Evolutionary conservation across 2,888 invertebrate species (phyloP), one percentile per base, ranked within the genome.

Genomic region (Physocephala rufipes): DNA sequence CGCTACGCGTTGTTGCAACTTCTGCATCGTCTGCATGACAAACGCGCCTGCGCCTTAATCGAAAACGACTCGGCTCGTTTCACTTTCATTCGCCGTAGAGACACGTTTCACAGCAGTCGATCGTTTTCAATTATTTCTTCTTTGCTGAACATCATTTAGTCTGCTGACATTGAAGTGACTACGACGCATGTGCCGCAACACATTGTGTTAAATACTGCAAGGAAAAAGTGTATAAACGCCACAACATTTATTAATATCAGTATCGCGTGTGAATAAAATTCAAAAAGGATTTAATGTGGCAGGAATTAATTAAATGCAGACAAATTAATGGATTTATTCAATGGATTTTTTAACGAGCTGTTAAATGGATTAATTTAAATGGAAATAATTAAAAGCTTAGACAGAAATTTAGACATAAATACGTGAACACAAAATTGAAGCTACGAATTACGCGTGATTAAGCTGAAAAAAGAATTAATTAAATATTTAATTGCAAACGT

Each of bases 31-130:
- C 30, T 24, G 19, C 5, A 49, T 24, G 49, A 13, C 30, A 19
- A 43, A 16, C 64, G 74, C 67, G 65, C 65, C 51, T 68, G 75
- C 75, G 78, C 19, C 59, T 28, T 78, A 67, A 79, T 81, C 80
- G 82, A 81, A 82, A 82, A 82, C 74, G 78, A 76, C 78, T 74
- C 77, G 80, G 79, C 9, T 36, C 36, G 36, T 83, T 83, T 83
- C 83, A 83, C 82, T 83, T 83, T 83, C 82, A 83, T 83, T 83
- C 79, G 81, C 79, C 77, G 77, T 75, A 77, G 77, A 78, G 76
- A 81, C 78, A 79, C 79, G 78, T 79, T 76, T 67, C 79, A 75
- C 75, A 74, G 77, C 78, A 75, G 78, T 76, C 76, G 75, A 71
- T 63, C 53, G 7, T 36, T 36, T 36, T 36, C 9, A 9, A 36